Conservation (phyloP, 1,140 invertebrate species). For the Saxidomus purpurata region DNA sequence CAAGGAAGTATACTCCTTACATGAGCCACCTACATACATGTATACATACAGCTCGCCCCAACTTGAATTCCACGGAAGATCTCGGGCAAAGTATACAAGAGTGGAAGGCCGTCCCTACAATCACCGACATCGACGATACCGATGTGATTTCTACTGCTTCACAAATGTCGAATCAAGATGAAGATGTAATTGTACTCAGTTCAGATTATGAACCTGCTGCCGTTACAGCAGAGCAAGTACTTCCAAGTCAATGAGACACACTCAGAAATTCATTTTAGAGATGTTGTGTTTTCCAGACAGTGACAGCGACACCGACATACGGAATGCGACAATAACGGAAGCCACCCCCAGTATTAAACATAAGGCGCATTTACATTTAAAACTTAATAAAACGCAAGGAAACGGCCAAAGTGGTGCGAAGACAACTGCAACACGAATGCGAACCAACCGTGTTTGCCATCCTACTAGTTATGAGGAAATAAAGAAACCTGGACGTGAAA, state of each 20-base stretch:
- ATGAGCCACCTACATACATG: not conserved
- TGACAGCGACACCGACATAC: not conserved
- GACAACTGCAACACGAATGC: not conserved
- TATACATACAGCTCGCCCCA: constrained; percentile 21
- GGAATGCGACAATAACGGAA: not conserved
- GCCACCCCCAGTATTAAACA: not conserved
- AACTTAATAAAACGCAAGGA: not conserved
- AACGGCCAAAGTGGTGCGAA: not conserved
- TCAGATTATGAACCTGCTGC: no score
- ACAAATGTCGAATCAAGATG: not conserved
- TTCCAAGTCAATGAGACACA: not conserved
- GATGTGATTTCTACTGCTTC: not conserved
- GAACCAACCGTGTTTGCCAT: not conserved
- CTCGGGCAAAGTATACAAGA: not conserved
- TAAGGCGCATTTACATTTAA: not conserved
- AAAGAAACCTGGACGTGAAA: no score
- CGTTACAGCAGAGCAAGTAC: no score
- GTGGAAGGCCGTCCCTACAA: not conserved
- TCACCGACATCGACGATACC: not conserved
- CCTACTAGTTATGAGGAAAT: not conserved
- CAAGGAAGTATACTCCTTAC: not conserved
- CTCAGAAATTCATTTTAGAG: not conserved
- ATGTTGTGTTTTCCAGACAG: not conserved
- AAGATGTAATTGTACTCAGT: no score
- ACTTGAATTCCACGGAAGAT: not conserved